Evolutionary conservation across 2,113 vertebrate species (phyloP).

Genomic region (Hoplias malabaricus): DNA sequence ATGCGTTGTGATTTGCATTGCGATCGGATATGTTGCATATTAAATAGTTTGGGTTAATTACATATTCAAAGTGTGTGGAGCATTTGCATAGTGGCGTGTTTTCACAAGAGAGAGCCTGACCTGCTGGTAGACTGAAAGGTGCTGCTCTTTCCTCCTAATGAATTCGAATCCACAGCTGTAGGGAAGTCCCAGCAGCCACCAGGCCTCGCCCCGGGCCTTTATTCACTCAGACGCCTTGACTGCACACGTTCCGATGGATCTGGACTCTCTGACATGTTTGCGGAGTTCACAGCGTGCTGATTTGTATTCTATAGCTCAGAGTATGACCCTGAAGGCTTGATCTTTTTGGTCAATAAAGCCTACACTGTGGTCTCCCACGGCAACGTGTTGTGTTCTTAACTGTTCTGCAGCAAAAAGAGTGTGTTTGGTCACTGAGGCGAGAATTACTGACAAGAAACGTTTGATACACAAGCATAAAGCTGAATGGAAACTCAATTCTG

Average conservation of each 20-base stretch:
- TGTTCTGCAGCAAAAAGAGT: not conserved
- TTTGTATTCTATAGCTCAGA: not conserved
- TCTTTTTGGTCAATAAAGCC: not conserved
- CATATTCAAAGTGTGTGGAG: constrained; percentile 10
- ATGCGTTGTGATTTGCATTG: not conserved
- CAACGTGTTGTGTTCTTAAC: not conserved
- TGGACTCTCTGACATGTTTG: not conserved
- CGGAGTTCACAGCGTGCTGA: not conserved
- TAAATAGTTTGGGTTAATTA: constrained; percentile 27
- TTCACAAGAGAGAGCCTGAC: not conserved
- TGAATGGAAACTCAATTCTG: not conserved
- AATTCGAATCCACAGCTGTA: constrained; percentile 2
- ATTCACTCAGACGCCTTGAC: not conserved
- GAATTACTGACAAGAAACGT: not conserved
- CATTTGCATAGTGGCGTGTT: constrained; percentile 4
- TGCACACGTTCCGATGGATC: not conserved
- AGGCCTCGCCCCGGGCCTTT: not conserved
- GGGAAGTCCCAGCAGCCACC: not conserved
- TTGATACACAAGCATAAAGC: not conserved
- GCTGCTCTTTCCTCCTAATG: constrained; percentile 22
- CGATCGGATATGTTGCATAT: not conserved
- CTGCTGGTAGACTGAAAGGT: constrained; percentile 30
- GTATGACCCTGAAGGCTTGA: not conserved
- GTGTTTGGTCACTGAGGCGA: not conserved
- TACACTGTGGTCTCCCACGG: not conserved